Evolutionary conservation across 2,888 invertebrate species (phyloP), one percentile per base, ranked within the genome.

Genomic region (Torymus aiolomorphi): DNA sequence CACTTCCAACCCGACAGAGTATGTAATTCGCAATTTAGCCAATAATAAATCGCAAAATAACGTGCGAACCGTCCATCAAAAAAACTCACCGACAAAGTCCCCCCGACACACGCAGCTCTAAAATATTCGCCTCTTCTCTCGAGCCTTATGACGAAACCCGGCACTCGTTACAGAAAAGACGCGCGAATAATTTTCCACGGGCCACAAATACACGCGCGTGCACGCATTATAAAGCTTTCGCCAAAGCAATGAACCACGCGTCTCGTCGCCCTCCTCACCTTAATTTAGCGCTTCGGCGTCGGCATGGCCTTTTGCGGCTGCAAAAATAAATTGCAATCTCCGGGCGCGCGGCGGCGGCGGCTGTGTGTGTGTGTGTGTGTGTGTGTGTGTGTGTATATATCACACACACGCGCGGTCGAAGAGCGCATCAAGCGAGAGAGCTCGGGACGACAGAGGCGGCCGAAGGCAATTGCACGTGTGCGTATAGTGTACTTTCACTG

Each of bases 401-500:
- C n/a, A 42, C 8, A 42, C 8, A 42, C 42, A 8, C 8, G 8
- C 8, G 8, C 42, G 42, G 42, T 42, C 42, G 42, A 42, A 42
- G 42, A 59, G 24, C 49, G 51, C 65, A 61, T 42, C 73, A 14
- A 14, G 57, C 14, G 61, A n/a, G 20, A 54, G 56, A 14, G 74
- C 49, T 42, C 18, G 67, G 18, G 24, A 54, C 24, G 14, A 42
- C 42, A 42, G 42, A 42, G 8, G n/a, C n/a, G 24, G 57, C 56
- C 61, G 52, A 65, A 63, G 56, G 61, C 57, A 71, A 59, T 52
- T 14, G 61, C 78, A 83, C 82, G 81, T 83, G 84, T 82, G 81
- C 84, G 84, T 42, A 42, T 42, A 42, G 42, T 42, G 8, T 83
- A 84, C 84, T 86, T 86, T 86, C 86, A 86, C 85, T 85, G 83